Evolutionary conservation across 2,888 invertebrate species (phyloP), one percentile per base, ranked within the genome.

Genomic region (Chesias legatella): DNA sequence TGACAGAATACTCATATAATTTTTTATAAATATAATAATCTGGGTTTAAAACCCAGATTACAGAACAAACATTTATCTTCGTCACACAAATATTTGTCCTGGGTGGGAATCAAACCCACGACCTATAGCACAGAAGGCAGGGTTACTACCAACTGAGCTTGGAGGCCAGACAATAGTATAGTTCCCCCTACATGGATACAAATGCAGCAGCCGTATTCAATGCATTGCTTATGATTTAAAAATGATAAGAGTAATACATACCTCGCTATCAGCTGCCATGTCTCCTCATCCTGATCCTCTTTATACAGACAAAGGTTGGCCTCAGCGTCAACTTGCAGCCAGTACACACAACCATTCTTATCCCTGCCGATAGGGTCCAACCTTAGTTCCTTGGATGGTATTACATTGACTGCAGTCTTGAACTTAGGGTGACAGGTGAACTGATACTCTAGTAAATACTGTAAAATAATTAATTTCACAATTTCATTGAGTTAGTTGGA

Each of bases 221-320:
- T n/a, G n/a, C n/a, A n/a, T n/a, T n/a, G n/a, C n/a, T n/a, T n/a
- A n/a, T n/a, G n/a, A 26, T 22, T 13, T 13, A n/a, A 25, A 22
- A 13, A 10, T 29, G 1, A 5, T 26, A 0, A 3, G 1, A n/a
- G n/a, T 3, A 8, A 5, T 39, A 27, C 5, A 33, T 50, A 95
- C 95, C 92, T 94, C 48, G 97, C 98, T 48, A 98, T 94, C 29
- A 98, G 90, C 69, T 94, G 93, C 98, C 98, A 98, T 7, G 95
- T 95, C 74, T 98, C 97, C 72, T 99, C 98, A 79, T 99, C 98
- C 54, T 95, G 92, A 70, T 99, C 98, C 80, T 99, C 99, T 67
- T 95, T 93, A 79, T 98, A 99, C 30, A 99, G 92, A 51, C 97
- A 91, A 48, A 99, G 89, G 79, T 97, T 97, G 61, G 95, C 94